phyloP scores from a whole-genome alignment of 1,140 invertebrate genomes.

The Oryzaephilus surinamensis region DNA sequence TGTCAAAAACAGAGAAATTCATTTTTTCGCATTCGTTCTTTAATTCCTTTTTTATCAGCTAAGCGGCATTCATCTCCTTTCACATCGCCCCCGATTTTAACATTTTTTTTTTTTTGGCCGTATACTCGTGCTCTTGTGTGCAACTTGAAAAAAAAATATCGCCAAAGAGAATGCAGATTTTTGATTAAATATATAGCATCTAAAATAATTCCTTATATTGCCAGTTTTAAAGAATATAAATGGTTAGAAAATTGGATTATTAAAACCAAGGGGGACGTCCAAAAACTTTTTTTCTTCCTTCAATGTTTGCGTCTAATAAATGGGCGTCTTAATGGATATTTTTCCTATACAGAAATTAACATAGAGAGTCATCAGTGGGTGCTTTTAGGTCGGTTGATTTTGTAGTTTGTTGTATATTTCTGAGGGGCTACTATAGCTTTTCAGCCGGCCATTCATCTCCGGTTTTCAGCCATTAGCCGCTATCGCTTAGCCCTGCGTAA shows the following conservation, averaged over 20 bases:
- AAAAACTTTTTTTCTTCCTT: too few relatives aligned
- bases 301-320: too few relatives aligned
- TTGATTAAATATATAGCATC: slow-evolving; percentile 26
- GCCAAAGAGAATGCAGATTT: slow-evolving; percentile 27
- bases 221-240: too few relatives aligned
- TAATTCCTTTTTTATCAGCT: slow-evolving; percentile 39
- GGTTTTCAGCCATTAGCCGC: slow-evolving; percentile 31
- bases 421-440: slow-evolving; percentile 23
- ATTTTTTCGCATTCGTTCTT: slow-evolving; percentile 39
- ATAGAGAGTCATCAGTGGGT: slow-evolving; percentile 20
- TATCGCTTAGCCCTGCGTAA: slow-evolving; percentile 31
- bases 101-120: slow-evolving; percentile 14
- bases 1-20: slow-evolving; percentile 40
- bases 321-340: too few relatives aligned
- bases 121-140: slow-evolving; percentile 2
- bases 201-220: too few relatives aligned
- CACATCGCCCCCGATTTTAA: slow-evolving; percentile 9
- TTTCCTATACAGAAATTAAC: too few relatives aligned
- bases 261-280: too few relatives aligned
- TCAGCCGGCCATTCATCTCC: slow-evolving; percentile 32
- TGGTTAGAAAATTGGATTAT: too few relatives aligned
- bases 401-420: too few relatives aligned
- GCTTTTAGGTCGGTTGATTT: slow-evolving; percentile 20
- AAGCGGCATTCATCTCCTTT: slow-evolving; percentile 35
- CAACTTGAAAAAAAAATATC: too few relatives aligned